Base-by-base conservation (phyloP, 2,113 vertebrate species). In the Apteryx mantelli region DNA sequence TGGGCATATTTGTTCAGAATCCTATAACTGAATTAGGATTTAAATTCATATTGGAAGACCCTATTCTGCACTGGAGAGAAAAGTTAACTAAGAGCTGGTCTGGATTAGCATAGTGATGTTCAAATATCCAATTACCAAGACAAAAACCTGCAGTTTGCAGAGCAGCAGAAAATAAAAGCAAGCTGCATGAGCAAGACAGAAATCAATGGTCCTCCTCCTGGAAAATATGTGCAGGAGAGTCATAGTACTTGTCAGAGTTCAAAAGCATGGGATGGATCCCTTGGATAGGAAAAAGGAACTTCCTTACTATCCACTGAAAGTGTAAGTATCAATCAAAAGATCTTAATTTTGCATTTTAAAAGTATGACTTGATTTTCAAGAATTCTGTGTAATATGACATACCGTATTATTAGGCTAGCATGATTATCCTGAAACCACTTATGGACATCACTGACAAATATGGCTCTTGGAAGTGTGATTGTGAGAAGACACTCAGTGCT, bases 341-440 rank as follows among this genome's bases (percentile, higher is more conserved):
- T 38, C 19, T 42, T 52, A 42, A 69, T 79, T 78, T 90, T 71
- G 3, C 68, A 19, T 81, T 86, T 86, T 42, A 42, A 64, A 80
- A 44, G 12, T 0, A 0, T 22, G 25, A 5, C 61, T 9, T 84
- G 64, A 56, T 90, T 88, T 91, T 95, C 60, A 84, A 56, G 46
- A 5, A 16, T 90, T 93, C 79, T 84, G 36, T 81, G 76, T 46
- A 82, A 48, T 88, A 64, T 91, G 68, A 48, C 55, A 36, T 40
- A 63, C 0, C 2, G 38, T 81, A 64, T 93, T 95, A 86, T 93
- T 93, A 94, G 88, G 73, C 56, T 90, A 69, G 68, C 42, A 68
- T 65, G 86, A 93, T 96, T 95, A 91, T 76, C 28, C 71, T 83
- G 78, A 88, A 91, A 75, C 78, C 76, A 71, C 91, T 96, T 81